phyloP scores from a whole-genome alignment of 2,888 invertebrate species.

The Lasius platythorax region DNA sequence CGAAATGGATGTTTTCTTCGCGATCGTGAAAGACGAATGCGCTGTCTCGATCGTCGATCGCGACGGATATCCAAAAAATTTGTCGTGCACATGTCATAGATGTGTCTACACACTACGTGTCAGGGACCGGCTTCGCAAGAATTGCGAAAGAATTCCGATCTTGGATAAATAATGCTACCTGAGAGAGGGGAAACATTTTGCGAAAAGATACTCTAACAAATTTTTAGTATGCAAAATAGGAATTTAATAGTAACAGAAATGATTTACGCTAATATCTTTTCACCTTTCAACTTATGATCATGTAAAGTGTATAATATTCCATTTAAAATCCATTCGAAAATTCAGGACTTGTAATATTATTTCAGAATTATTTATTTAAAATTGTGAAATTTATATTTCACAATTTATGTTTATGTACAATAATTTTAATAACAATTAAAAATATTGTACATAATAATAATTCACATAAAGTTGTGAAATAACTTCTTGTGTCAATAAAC shows the following conservation, averaged over 20 bases:
- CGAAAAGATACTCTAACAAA: background rate
- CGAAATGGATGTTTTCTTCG: background rate
- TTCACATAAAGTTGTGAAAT: background rate
- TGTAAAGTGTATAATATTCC: too few relatives aligned
- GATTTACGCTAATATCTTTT: background rate
- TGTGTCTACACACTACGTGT: slow-evolving; percentile 68
- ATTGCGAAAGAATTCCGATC: slow-evolving; percentile 12
- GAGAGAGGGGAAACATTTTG: background rate
- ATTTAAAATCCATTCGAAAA: background rate
- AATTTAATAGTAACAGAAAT: slow-evolving; percentile 7
- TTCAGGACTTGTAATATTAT: background rate
- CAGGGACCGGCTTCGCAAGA: slow-evolving; percentile 63
- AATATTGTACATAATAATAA: background rate
- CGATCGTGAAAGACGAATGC: slow-evolving; percentile 38
- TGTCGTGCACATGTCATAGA: slow-evolving; percentile 79
- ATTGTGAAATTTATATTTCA: too few relatives aligned
- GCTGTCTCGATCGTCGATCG: slow-evolving; percentile 60
- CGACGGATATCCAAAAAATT: slow-evolving; percentile 65
- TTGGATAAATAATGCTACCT: slow-evolving; percentile 11
- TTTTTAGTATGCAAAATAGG: background rate
- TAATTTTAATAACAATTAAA: background rate
- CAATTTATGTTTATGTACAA: too few relatives aligned
- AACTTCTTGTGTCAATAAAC: background rate
- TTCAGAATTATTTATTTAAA: background rate
- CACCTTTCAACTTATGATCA: too few relatives aligned